Conservation (phyloP, 1,140 invertebrate genomes). For the Patella vulgata region DNA sequence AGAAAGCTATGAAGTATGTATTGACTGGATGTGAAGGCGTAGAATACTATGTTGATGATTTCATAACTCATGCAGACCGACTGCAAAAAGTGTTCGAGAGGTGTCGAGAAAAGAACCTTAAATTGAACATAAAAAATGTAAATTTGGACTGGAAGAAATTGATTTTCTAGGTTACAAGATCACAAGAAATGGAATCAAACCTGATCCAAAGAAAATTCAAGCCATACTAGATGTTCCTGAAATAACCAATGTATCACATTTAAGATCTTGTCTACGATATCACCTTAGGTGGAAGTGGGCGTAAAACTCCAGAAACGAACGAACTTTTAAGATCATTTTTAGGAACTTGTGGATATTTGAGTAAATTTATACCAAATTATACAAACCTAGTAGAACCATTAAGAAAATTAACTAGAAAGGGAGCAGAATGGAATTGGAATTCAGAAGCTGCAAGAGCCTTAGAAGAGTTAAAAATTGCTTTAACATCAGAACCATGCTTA, state of each 20-base stretch:
- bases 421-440: background rate
- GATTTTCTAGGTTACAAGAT: constrained; percentile 33
- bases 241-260: no score
- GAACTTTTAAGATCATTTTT: constrained; percentile 28
- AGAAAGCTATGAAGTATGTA: constrained; percentile 30
- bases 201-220: constrained; percentile 24
- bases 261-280: no score
- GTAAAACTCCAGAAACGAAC: constrained; percentile 15
- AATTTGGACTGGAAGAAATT: constrained; percentile 36
- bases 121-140: no score
- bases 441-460: background rate
- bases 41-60: constrained; percentile 42
- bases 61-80: constrained; percentile 50
- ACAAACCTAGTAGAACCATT: constrained; percentile 26
- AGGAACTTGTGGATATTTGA: constrained; percentile 25
- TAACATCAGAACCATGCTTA: background rate
- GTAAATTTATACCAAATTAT: constrained; percentile 29
- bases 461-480: background rate
- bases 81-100: no score
- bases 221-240: constrained; percentile 17
- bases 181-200: constrained; percentile 12
- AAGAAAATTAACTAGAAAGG: constrained; percentile 23
- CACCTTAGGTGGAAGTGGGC: no score
- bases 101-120: no score
- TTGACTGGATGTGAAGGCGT: constrained; percentile 35